Evolutionary conservation across 2,113 vertebrate genomes (phyloP), one percentile per base, ranked within the genome.

Genomic region (Cyrtonyx montezumae): DNA sequence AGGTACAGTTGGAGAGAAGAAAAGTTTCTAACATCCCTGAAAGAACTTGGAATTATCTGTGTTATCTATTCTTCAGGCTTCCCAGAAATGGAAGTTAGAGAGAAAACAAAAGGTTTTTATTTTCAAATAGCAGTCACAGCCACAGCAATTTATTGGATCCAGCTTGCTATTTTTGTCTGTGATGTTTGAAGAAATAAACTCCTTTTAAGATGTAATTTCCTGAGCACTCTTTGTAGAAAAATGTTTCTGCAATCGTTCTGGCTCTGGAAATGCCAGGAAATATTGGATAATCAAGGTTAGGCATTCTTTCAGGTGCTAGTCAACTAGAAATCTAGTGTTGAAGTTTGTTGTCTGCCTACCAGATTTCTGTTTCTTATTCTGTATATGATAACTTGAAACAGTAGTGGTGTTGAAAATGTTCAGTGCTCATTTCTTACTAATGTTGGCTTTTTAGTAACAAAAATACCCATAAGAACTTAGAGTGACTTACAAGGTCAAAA

Each of bases 51-150:
- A 90, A 79, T 88, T 30, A 48, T 37, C 36, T 68, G 1, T 86
- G 49, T 84, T 84, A 28, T 69, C 25, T 94, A 1, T 91, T 87
- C 48, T 89, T 48, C 43, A 48, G 26, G 18, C 48, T 87, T 81
- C 40, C 13, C 49, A 84, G 70, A 69, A 65, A 49, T 81, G 25
- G 59, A 79, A 73, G 42, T 84, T 68, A 82, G 45, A 30, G 26
- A 81, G 67, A 87, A 89, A 66, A 70, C 45, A 32, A 55, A 69
- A 89, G 51, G 17, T 76, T 91, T 88, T 94, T 82, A n/a, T 93
- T 94, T 94, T 77, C 3, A 6, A 92, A 73, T 82, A 82, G 49
- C 69, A 75, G 37, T 83, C 43, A 88, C 46, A 88, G 65, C 43
- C 48, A 73, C 28, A 79, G 78, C 49, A 82, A 55, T 91, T 92